These are phyloP conservation scores for Rhagium mordax DNA, from an alignment of 2,888 invertebrate species.

Conservation along the genomic window DNA sequence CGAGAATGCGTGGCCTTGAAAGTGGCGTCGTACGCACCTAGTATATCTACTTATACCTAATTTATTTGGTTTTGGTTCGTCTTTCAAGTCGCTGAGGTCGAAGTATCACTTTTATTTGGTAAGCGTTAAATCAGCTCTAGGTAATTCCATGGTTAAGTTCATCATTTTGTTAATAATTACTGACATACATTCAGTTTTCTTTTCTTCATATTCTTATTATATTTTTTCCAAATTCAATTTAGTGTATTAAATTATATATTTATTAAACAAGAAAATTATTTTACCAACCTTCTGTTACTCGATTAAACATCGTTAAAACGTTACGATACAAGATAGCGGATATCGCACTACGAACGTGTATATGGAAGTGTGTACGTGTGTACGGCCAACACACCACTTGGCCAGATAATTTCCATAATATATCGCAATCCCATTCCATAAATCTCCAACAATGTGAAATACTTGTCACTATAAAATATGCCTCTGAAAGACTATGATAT, in stretches of 20 bases:
- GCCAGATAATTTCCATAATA: slow-evolving; percentile 58
- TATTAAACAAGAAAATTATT: background rate
- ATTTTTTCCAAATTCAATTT: no score
- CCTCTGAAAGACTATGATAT: slow-evolving; percentile 54
- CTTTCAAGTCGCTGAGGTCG: no score
- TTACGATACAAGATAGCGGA: slow-evolving; percentile 8
- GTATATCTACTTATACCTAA: no score
- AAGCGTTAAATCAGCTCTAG: no score
- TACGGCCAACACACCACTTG: slow-evolving; percentile 32
- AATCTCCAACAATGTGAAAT: slow-evolving; percentile 57
- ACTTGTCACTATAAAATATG: slow-evolving; percentile 57
- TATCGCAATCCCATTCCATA: slow-evolving; percentile 56
- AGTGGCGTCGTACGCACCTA: no score
- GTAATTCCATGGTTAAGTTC: no score
- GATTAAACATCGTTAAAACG: slow-evolving; percentile 23
- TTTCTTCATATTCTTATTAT: no score
- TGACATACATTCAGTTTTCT: no score
- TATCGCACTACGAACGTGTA: slow-evolving; percentile 20
- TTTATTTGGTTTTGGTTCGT: no score
- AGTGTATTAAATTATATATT: background rate
- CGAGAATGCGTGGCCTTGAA: no score
- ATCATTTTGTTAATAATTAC: no score
- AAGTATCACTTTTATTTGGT: no score
- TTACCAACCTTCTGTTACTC: background rate
- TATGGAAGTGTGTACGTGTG: slow-evolving; percentile 25